Conservation (phyloP, 1,140 invertebrate species). For the Araneus ventricosus region DNA sequence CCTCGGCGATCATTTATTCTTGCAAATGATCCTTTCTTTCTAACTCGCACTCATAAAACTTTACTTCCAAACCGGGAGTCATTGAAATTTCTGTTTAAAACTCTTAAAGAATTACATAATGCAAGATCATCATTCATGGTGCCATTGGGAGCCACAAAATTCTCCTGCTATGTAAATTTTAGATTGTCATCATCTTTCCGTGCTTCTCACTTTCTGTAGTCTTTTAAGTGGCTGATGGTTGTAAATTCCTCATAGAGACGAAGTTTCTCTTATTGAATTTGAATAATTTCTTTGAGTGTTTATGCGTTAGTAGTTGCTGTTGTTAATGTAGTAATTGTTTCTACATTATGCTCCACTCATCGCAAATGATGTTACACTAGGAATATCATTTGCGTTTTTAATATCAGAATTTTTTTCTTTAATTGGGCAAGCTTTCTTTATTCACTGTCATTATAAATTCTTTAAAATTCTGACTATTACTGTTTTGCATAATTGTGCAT, state of each 20-base stretch:
- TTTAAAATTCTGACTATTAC: no score
- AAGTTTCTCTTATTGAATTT: slow-evolving; percentile 57
- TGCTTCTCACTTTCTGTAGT: background rate
- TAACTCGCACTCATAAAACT: slow-evolving; percentile 52
- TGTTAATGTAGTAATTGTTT: slow-evolving; percentile 36
- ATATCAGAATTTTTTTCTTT: background rate
- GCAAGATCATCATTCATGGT: slow-evolving; percentile 58
- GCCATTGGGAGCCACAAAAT: slow-evolving; percentile 60
- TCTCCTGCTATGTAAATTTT: slow-evolving; percentile 67
- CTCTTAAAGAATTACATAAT: slow-evolving; percentile 60
- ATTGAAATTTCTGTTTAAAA: slow-evolving; percentile 67
- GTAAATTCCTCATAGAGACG: slow-evolving; percentile 36
- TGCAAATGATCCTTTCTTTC: slow-evolving; percentile 41
- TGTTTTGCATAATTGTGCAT: no score
- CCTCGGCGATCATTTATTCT: slow-evolving; percentile 52
- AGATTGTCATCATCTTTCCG: slow-evolving; percentile 48
- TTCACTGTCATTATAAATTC: no score
- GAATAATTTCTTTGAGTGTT: slow-evolving; percentile 44
- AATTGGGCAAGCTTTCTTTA: background rate
- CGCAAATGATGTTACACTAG: background rate
- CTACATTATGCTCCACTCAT: slow-evolving; percentile 6
- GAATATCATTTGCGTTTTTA: slow-evolving; percentile 7
- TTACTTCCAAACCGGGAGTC: slow-evolving; percentile 65
- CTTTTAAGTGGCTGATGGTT: slow-evolving; percentile 9
- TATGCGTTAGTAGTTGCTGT: background rate